Evolutionary conservation across 2,888 invertebrate species (phyloP), one percentile per base, ranked within the genome.

Genomic region (Stratiomys singularior): DNA sequence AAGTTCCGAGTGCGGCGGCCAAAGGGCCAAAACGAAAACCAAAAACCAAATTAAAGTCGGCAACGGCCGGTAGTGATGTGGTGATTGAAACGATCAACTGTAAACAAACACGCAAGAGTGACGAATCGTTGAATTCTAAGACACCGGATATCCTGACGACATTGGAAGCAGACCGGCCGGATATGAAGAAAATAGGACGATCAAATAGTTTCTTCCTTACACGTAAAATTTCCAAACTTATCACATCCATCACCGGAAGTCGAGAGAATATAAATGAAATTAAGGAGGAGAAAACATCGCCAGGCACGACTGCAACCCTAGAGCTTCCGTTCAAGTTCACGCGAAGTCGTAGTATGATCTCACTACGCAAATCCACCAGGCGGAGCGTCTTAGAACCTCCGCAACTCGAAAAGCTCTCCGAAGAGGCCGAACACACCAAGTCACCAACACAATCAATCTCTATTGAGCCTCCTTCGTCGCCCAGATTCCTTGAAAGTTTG

Each of bases 171-270:
- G 60, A 58, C 13, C n/a, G 58, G 21, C 76, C 64, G 18, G 76
- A 76, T 23, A n/a, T 63, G 37, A 80, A 80, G 23, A 86, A 86
- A 81, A 84, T 87, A 78, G 87, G 87, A 81, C 83, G 87, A 1
- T 84, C 87, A 15, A 85, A 85, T 60, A 87, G 87, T 81, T 86
- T 87, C 77, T 85, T 85, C 21, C 74, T 86, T n/a, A 84, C 85
- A 1, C 84, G 85, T 15, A 86, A 84, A 79, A 78, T 87, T 21
- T 84, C 86, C 0, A 85, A 86, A 71, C 80, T 87, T 1, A 82
- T 86, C 25, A 86, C 84, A 28, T 84, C 85, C 9, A 81, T 87
- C 13, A 86, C 86, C 1, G 85, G 86, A 77, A 87, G 87, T 81
- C 86, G 86, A 79, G 87, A 87, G 79, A 86, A 85, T 78, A 79